phyloP scores from a whole-genome alignment of 1,140 invertebrate species.

The Zaprionus camerounensis region DNA sequence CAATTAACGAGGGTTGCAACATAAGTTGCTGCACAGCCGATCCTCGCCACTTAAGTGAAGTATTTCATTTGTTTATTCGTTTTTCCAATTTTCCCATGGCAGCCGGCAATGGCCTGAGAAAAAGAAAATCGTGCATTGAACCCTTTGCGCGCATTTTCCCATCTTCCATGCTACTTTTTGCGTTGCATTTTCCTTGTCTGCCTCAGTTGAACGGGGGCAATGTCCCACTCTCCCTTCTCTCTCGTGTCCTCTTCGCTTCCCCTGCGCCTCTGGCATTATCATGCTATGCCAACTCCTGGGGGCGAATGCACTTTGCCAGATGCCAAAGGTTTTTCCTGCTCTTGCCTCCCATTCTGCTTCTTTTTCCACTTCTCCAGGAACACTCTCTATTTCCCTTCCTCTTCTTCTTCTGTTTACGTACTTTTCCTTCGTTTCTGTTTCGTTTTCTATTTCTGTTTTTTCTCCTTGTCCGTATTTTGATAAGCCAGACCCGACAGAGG shows the following conservation, averaged over 20 bases:
- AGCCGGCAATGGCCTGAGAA: constrained; percentile 33
- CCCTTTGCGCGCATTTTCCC: constrained; percentile 68
- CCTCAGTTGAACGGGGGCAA: constrained; percentile 23
- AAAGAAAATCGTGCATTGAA: constrained; percentile 75
- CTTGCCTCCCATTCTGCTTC: constrained; percentile 15
- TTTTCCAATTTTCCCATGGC: constrained; percentile 68
- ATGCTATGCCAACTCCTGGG: constrained; percentile 51
- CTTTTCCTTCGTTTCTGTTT: constrained; percentile 25
- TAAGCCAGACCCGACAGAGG: constrained; percentile 64
- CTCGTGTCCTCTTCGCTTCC: constrained; percentile 1
- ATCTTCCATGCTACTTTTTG: constrained; percentile 38
- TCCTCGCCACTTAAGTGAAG: constrained; percentile 47
- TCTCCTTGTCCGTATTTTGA: constrained; percentile 38
- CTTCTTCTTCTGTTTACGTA: constrained; percentile 59
- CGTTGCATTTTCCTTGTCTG: constrained; percentile 33
- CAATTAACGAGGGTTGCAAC: constrained; percentile 56
- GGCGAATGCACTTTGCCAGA: constrained; percentile 75
- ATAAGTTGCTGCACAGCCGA: constrained; percentile 25
- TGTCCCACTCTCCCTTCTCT: constrained; percentile 37
- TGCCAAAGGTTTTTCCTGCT: constrained; percentile 70
- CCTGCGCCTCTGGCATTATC: constrained; percentile 51
- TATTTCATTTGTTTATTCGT: constrained; percentile 35
- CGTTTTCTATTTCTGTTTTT: constrained; percentile 17
- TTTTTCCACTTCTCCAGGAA: constrained; percentile 7
- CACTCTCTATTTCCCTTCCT: constrained; percentile 25